A percentile compares a stretch with the other conserved stretches of the same genome.
phyloP scores from a whole-genome alignment of 2,888 invertebrate genomes.

The Sinodicranocentrus sp. region DNA sequence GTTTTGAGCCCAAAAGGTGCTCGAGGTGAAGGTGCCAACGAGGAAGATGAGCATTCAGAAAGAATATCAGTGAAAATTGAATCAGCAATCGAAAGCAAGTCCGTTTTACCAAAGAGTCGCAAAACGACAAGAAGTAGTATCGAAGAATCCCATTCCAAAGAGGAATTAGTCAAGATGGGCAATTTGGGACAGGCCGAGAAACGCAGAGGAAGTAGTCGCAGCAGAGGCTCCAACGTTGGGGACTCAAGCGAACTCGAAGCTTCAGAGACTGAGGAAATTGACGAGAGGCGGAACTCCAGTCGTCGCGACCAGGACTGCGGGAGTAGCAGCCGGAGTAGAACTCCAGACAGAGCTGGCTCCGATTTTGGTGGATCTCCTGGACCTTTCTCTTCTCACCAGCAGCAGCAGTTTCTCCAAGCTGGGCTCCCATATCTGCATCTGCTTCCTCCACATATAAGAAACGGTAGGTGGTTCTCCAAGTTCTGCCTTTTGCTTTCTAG shows the following conservation, averaged over 20 bases:
- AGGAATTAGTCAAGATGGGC: constrained; percentile 40
- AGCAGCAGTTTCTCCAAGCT: constrained; percentile 66
- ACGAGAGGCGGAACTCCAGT: constrained; percentile 64
- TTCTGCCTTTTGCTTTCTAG: too few relatives aligned
- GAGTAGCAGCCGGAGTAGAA: constrained; percentile 65
- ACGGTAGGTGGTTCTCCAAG: constrained; percentile 65
- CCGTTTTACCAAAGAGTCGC: constrained; percentile 48
- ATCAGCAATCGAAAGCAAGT: neutral
- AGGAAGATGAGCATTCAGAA: constrained; percentile 36
- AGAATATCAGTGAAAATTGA: constrained; percentile 25
- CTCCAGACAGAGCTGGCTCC: constrained; percentile 61
- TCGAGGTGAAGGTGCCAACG: constrained; percentile 42
- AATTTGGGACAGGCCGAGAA: constrained; percentile 50
- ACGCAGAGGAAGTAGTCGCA: constrained; percentile 47
- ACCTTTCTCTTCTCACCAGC: constrained; percentile 53
- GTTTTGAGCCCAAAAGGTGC: constrained; percentile 44
- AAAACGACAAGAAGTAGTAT: constrained; percentile 18
- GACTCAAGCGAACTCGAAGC: constrained; percentile 67
- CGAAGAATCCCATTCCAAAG: neutral
- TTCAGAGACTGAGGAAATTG: constrained; percentile 67
- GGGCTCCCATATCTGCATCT: constrained; percentile 73
- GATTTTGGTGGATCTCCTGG: constrained; percentile 64
- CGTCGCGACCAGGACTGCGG: constrained; percentile 59
- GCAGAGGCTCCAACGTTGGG: constrained; percentile 60
- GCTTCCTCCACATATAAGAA: constrained; percentile 71